A percentile compares a stretch with the other conserved stretches of the same genome.
These are phyloP conservation scores for Orbicella faveolata DNA, from an alignment of 64 coral and sea anemone genomes.

Conservation along the genomic window DNA sequence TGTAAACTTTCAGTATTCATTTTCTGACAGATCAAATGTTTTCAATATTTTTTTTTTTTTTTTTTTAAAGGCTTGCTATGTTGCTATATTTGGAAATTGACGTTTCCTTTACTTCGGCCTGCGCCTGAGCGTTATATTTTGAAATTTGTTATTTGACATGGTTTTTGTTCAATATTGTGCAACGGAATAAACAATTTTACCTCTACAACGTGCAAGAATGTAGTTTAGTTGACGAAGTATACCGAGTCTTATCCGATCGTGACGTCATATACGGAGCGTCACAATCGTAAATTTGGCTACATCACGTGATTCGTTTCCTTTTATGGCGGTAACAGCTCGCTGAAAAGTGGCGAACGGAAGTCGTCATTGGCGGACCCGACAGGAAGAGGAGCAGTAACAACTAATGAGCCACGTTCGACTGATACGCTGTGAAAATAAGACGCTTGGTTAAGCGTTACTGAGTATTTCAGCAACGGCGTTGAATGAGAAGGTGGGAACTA, in stretches of 20 bases:
- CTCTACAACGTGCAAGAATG: conserved; percentile 29
- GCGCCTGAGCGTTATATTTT: too few species aligned
- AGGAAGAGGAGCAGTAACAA: conserved; percentile 7
- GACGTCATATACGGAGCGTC: neutral
- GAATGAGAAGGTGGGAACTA: neutral
- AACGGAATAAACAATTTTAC: neutral
- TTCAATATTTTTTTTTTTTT: too few species aligned
- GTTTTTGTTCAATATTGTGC: neutral
- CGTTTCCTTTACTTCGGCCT: too few species aligned
- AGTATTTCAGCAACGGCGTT: neutral
- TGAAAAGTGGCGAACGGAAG: conserved; percentile 13
- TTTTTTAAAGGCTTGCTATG: too few species aligned
- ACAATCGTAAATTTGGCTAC: neutral
- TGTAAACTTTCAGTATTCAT: too few species aligned
- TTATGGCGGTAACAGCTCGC: neutral
- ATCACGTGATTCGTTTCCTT: neutral
- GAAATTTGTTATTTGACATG: neutral
- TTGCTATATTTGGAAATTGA: too few species aligned
- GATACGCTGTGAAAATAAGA: neutral
- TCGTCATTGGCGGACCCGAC: neutral
- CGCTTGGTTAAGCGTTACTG: neutral
- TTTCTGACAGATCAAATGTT: too few species aligned
- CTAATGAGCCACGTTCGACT: neutral
- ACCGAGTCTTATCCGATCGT: neutral
- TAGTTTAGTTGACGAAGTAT: neutral